Evolutionary conservation across 92 coral and sea anemone species (phyloP), one percentile per base, ranked within the genome.

Genomic region (Heliopora coerulea): DNA sequence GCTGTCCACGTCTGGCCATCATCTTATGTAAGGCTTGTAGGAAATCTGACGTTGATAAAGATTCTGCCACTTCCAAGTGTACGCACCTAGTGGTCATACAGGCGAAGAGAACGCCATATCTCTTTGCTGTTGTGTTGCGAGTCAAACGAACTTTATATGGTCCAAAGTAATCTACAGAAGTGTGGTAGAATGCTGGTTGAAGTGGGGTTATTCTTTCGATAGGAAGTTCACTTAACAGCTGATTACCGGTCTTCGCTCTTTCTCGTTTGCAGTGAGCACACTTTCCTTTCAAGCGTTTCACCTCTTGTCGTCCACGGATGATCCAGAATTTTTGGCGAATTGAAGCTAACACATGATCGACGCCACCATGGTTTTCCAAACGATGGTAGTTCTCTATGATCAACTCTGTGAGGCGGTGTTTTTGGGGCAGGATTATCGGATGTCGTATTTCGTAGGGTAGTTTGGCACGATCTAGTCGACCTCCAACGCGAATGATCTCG

Each of bases 241-340:
- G 74, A 19, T 7, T 68, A 29, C 74, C 42, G 2, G 59, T 1
- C 23, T 49, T 68, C 21, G 59, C 74, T 25, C 74, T 5, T 30
- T 48, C 59, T 30, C 31, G 1, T 42, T 68, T 68, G 33, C 74
- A 68, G 39, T 68, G 28, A 1, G 1, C 3, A 42, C 73, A 66
- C 24, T 66, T 44, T 44, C 56, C 9, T 10, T 44, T 66, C 7
- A 19, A 23, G 28, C 8, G 49, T 19, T 42, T 66, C 18, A 68
- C 74, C 35, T 68, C 74, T 52, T 68, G 59, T 66, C 73, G 32
- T 21, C 73, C 73, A 17, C 37, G 73, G 28, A 66, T 66, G 4
- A 66, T 66, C 73, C 73, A 66, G 39, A 66, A 41, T 25, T 66
- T 66, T 28, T 66, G 73, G n/a, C 73, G 56, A 28, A 66, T 66